Conservation (phyloP, 2,797 vertebrate genomes). For the Hozukius guyotensis region DNA sequence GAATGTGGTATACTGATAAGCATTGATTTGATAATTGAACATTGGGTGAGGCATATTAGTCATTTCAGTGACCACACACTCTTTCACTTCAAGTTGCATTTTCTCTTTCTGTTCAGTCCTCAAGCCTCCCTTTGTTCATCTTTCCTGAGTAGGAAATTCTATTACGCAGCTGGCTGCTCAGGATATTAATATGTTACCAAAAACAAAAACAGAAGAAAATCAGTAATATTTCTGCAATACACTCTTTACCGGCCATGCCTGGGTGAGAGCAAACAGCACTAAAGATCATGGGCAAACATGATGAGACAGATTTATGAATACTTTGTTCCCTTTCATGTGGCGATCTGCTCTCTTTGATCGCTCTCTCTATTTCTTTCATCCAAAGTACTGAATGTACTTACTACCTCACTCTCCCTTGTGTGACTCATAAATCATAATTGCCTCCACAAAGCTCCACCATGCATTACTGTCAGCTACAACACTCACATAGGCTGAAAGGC, state of each 20-base stretch:
- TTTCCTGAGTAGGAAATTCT: conserved; percentile 35
- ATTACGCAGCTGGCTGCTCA: conserved; percentile 22
- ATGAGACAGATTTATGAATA: conserved; percentile 47
- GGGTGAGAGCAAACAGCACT: conserved; percentile 12
- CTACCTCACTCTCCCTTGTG: conserved; percentile 1
- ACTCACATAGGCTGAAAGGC: not conserved
- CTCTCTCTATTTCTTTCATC: not conserved
- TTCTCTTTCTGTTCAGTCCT: conserved; percentile 34
- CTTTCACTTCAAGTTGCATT: conserved; percentile 44
- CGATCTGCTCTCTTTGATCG: conserved; percentile 43
- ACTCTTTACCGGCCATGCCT: not conserved
- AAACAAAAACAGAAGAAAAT: conserved; percentile 9
- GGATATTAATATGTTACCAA: conserved; percentile 10
- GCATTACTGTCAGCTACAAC: conserved; percentile 3
- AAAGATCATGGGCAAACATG: conserved; percentile 23
- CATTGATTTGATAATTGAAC: conserved; percentile 26
- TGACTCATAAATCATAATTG: conserved; percentile 36
- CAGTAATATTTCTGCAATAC: not conserved
- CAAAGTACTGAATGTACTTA: not conserved
- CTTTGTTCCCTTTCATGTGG: conserved; percentile 39
- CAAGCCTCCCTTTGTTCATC: conserved; percentile 43
- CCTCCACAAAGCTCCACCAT: conserved; percentile 4
- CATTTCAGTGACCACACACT: conserved; percentile 45
- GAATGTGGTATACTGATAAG: conserved; percentile 42
- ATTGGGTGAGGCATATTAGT: conserved; percentile 29